These are phyloP conservation scores for Limnothrissa miodon DNA, from an alignment of 2,113 vertebrate genomes.

Conservation along the genomic window DNA sequence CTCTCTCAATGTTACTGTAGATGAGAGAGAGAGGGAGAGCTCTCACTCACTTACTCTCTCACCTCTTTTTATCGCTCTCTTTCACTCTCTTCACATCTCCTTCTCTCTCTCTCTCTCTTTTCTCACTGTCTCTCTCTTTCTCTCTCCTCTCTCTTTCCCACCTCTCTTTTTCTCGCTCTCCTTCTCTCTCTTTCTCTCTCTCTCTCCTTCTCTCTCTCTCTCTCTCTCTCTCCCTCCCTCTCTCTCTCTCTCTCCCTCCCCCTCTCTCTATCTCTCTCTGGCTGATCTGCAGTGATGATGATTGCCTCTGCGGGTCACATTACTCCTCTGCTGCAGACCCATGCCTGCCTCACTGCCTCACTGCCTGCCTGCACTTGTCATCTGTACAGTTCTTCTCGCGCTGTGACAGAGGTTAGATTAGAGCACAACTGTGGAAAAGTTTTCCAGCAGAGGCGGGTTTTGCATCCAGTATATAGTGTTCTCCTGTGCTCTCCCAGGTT, in stretches of 20 bases:
- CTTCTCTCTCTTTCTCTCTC: not conserved
- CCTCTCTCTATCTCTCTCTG: not conserved
- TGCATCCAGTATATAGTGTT: not conserved
- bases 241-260: not conserved
- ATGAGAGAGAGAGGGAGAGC: too few relatives aligned
- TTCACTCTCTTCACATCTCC: not conserved
- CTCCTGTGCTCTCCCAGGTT: not conserved
- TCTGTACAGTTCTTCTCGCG: not conserved
- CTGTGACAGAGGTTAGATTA: not conserved
- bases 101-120: not conserved
- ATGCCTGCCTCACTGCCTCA: not conserved
- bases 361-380: conserved; percentile 13
- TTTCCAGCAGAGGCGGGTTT: not conserved
- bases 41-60: not conserved
- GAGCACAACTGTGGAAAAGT: not conserved
- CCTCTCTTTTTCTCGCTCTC: not conserved
- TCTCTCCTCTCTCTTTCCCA: too few relatives aligned
- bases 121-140: too few relatives aligned
- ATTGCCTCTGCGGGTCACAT: not conserved
- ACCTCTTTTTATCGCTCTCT: too few relatives aligned
- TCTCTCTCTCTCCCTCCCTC: not conserved
- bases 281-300: not conserved
- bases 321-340: not conserved
- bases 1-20: too few relatives aligned
- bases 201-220: not conserved